A percentile compares a stretch with the other conserved stretches of the same genome.
Evolutionary conservation across 2,113 vertebrate species (phyloP).

Genomic region (Neolamprologus sp.): DNA sequence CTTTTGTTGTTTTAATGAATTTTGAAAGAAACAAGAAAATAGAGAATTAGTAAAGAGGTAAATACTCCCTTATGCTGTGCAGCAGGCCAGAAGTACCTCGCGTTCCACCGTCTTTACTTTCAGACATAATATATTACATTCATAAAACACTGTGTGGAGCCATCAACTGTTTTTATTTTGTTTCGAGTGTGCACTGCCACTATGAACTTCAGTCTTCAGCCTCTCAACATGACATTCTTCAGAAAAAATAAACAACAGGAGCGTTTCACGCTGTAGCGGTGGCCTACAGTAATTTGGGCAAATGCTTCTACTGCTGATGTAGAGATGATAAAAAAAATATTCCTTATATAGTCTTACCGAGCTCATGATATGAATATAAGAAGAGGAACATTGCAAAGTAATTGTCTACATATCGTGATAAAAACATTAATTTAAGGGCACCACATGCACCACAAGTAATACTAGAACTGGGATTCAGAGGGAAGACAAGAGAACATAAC

Average conservation of each 20-base stretch:
- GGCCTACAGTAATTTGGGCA: not conserved
- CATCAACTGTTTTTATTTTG: not conserved
- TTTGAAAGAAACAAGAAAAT: not conserved
- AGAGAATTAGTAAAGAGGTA: not conserved
- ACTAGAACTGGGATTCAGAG: not conserved
- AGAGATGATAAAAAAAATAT: not conserved
- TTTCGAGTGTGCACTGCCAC: not conserved
- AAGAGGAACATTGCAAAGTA: not conserved
- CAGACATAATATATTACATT: not conserved
- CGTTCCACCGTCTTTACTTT: not conserved
- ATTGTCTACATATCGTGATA: not conserved
- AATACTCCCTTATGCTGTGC: not conserved
- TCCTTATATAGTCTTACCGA: not conserved
- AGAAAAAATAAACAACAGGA: conserved; percentile 4
- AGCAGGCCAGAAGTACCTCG: not conserved
- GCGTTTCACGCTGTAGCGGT: not conserved
- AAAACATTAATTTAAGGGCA: not conserved
- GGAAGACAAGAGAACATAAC: not conserved
- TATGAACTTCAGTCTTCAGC: not conserved
- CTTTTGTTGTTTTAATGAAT: not conserved
- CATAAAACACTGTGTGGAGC: not conserved
- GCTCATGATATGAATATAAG: not conserved
- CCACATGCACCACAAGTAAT: not conserved
- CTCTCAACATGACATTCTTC: not conserved
- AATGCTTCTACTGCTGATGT: not conserved